These are phyloP conservation scores for Quadroppia sp. DNA, from an alignment of 2,888 invertebrate species.

Conservation along the genomic window DNA sequence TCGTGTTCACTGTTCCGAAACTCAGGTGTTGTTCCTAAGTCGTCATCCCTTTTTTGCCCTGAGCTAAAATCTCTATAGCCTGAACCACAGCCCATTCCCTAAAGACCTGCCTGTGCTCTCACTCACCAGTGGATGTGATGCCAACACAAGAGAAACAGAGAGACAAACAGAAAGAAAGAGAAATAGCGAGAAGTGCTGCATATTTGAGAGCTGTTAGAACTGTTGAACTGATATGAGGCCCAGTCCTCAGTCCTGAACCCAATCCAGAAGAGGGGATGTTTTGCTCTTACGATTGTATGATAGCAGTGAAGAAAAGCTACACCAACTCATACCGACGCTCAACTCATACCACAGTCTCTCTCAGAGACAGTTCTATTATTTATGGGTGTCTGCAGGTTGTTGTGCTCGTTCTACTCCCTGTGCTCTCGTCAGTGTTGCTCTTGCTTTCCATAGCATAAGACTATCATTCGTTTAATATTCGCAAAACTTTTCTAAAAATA, in stretches of 20 bases:
- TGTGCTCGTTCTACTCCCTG: conserved; percentile 19
- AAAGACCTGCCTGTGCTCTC: conserved; percentile 29
- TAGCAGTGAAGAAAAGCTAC: conserved; percentile 25
- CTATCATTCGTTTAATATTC: conserved; percentile 1
- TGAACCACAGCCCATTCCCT: conserved; percentile 36
- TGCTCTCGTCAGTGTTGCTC: conserved; percentile 7
- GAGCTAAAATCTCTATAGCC: not conserved
- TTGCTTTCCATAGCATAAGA: not conserved
- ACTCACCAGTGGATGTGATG: conserved; percentile 34
- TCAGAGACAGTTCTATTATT: conserved; percentile 32
- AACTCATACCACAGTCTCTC: conserved; percentile 22
- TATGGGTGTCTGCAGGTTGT: conserved; percentile 37
- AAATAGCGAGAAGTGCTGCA: not conserved
- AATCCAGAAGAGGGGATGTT: conserved; percentile 26
- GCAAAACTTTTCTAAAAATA: not conserved
- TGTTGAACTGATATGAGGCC: conserved; percentile 28
- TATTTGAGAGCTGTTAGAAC: conserved; percentile 11
- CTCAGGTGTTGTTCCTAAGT: conserved; percentile 33
- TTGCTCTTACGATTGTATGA: conserved; percentile 32
- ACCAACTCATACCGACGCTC: conserved; percentile 3
- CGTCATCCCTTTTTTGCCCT: conserved; percentile 36
- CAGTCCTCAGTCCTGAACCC: not conserved
- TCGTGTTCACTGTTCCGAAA: conserved; percentile 20
- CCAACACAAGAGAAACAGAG: conserved; percentile 1
- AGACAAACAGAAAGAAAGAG: conserved; percentile 17